These are phyloP conservation scores for Molorchus minor DNA, from an alignment of 2,888 invertebrate species.

Conservation along the genomic window DNA sequence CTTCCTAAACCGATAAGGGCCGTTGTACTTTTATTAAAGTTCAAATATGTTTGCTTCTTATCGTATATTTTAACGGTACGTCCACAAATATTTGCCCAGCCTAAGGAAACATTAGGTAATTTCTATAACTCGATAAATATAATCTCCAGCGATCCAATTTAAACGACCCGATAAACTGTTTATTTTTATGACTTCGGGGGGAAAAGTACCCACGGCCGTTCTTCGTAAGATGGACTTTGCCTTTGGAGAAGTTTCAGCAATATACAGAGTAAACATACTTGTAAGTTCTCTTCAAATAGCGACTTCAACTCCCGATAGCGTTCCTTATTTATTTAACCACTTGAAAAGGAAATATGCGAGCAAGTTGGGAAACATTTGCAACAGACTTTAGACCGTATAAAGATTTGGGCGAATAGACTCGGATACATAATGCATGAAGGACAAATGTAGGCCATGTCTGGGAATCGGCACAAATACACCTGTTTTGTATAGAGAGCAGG, in stretches of 20 bases:
- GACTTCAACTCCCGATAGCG: not conserved
- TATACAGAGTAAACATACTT: slow-evolving; percentile 16
- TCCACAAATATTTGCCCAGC: slow-evolving; percentile 23
- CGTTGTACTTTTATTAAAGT: slow-evolving; percentile 3
- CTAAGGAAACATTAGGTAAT: slow-evolving; percentile 27
- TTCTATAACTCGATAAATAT: slow-evolving; percentile 19
- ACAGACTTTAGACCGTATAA: not conserved
- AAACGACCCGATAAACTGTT: slow-evolving; percentile 8
- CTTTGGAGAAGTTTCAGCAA: slow-evolving; percentile 18
- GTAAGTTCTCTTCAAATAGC: slow-evolving; percentile 3
- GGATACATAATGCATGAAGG: slow-evolving; percentile 9
- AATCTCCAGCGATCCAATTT: slow-evolving; percentile 12
- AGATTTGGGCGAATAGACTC: not conserved
- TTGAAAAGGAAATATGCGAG: slow-evolving; percentile 1
- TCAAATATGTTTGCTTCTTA: slow-evolving; percentile 11
- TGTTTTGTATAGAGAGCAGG: not conserved
- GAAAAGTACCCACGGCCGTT: not conserved
- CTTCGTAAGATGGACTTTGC: not conserved
- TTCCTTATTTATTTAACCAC: slow-evolving; percentile 4
- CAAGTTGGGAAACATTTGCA: not conserved
- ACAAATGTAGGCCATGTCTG: slow-evolving; percentile 1
- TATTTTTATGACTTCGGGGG: slow-evolving; percentile 2
- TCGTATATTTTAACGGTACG: slow-evolving; percentile 11
- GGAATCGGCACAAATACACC: not conserved
- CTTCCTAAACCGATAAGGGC: not conserved